A percentile compares a stretch with the other conserved stretches of the same genome.
These are phyloP conservation scores for Amphiprion clarkii DNA, from an alignment of 2,797 vertebrate genomes.

Conservation along the genomic window DNA sequence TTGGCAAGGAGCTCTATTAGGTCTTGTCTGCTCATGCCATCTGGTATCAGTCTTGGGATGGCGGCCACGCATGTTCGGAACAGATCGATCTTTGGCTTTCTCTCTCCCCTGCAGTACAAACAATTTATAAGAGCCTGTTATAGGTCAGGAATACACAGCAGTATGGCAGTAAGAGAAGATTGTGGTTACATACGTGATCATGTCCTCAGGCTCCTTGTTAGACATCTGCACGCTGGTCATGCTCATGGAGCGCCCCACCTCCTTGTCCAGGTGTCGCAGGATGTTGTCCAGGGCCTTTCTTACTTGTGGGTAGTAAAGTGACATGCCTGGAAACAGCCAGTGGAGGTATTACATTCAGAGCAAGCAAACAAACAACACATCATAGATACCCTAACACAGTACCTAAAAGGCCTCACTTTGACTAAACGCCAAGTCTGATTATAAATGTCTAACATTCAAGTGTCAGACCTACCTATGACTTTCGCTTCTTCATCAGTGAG, in stretches of 20 bases:
- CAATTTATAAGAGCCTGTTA: conserved; percentile 27
- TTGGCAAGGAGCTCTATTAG: conserved; percentile 97
- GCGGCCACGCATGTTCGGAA: conserved; percentile 99
- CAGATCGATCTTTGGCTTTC: conserved; percentile 99
- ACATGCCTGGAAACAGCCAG: conserved; percentile 90
- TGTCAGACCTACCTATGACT: conserved; percentile 91
- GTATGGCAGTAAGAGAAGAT: not conserved
- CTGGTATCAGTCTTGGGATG: conserved; percentile 97
- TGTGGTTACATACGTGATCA: conserved; percentile 93
- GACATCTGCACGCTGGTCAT: conserved; percentile 99
- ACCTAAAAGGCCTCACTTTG: not conserved
- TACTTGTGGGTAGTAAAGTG: conserved; percentile 98
- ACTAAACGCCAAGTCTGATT: not conserved
- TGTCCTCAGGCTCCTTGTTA: conserved; percentile 99
- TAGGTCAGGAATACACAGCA: not conserved
- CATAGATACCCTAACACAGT: not conserved
- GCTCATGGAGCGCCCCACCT: conserved; percentile 98
- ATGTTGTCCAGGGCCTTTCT: conserved; percentile 97
- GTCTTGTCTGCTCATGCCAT: conserved; percentile 99
- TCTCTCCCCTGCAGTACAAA: conserved; percentile 90
- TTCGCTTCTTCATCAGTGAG: conserved; percentile 99
- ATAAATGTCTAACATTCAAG: not conserved
- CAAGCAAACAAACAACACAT: not conserved
- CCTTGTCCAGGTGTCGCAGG: conserved; percentile 97
- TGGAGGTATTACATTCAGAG: not conserved